A percentile compares a stretch with the other conserved stretches of the same genome.
phyloP scores from a whole-genome alignment of 1,140 invertebrate genomes.

The Drosophila bocqueti region DNA sequence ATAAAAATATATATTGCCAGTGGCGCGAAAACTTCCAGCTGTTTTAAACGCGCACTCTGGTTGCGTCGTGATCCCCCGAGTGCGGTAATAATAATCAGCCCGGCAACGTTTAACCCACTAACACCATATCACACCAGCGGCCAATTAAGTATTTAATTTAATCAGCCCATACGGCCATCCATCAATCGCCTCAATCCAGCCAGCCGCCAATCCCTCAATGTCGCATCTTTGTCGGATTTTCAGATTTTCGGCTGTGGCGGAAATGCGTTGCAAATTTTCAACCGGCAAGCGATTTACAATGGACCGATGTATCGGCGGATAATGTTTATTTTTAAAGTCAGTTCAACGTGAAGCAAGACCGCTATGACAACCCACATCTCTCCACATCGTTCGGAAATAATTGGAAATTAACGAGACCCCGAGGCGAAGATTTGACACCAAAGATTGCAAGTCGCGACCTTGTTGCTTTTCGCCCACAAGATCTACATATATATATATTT shows the following conservation, averaged over 20 bases:
- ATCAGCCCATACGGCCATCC: slow-evolving; percentile 45
- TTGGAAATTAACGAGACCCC: slow-evolving; percentile 63
- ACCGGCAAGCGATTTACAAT: slow-evolving; percentile 5
- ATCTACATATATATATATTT: background rate
- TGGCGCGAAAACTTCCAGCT: slow-evolving; percentile 25
- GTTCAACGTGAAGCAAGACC: slow-evolving; percentile 32
- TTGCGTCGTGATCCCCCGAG: slow-evolving; percentile 8
- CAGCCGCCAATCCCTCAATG: slow-evolving; percentile 53
- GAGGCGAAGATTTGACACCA: slow-evolving; percentile 57
- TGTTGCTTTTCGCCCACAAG: slow-evolving; percentile 46
- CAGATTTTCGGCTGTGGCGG: slow-evolving; percentile 21
- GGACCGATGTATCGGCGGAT: slow-evolving; percentile 15
- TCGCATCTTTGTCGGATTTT: slow-evolving; percentile 44
- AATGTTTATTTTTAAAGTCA: slow-evolving; percentile 33
- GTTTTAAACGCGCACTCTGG: slow-evolving; percentile 23
- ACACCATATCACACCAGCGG: slow-evolving; percentile 47
- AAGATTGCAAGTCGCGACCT: slow-evolving; percentile 55
- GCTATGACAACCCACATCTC: slow-evolving; percentile 43
- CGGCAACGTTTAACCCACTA: slow-evolving; percentile 72
- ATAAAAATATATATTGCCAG: slow-evolving; percentile 14
- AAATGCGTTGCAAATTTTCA: slow-evolving; percentile 69
- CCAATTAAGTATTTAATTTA: slow-evolving; percentile 48
- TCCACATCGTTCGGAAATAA: slow-evolving; percentile 27
- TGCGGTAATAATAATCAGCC: slow-evolving; percentile 54
- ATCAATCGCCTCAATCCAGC: slow-evolving; percentile 38